These are phyloP conservation scores for Hapalemur alaotrensis DNA, from an alignment of 2,797 vertebrate genomes.

Conservation along the genomic window DNA sequence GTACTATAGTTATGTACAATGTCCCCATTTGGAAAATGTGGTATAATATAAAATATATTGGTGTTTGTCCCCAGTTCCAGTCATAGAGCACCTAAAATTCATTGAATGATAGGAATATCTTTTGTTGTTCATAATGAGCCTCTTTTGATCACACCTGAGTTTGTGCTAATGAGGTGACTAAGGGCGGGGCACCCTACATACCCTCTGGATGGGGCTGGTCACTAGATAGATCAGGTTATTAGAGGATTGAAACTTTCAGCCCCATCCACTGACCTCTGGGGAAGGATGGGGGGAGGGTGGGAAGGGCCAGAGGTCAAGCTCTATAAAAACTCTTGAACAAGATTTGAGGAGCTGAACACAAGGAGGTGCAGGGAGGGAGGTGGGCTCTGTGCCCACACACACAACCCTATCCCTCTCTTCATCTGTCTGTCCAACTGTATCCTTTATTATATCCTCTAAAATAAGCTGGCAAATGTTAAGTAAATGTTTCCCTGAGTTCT, in stretches of 20 bases:
- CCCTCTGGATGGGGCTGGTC: background rate
- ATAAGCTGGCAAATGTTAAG: background rate
- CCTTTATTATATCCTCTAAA: background rate
- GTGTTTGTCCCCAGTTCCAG: background rate
- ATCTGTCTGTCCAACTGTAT: background rate
- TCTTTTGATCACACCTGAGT: too few species aligned
- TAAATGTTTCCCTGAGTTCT: background rate
- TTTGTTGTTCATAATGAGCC: background rate
- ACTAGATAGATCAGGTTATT: background rate
- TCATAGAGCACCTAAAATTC: background rate
- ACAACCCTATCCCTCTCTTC: background rate
- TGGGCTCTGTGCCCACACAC: background rate
- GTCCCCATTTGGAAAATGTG: background rate
- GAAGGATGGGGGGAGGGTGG: background rate
- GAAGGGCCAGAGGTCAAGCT: background rate
- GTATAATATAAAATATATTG: background rate
- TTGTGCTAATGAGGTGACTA: background rate
- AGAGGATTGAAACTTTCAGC: background rate
- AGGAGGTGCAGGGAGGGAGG: background rate
- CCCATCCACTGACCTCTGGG: background rate
- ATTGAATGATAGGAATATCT: background rate
- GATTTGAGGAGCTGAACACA: background rate
- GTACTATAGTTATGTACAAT: background rate
- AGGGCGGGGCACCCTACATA: background rate
- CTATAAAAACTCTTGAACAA: background rate